Conservation (phyloP, 1,140 invertebrate genomes). For the Bradysia coprophila region DNA sequence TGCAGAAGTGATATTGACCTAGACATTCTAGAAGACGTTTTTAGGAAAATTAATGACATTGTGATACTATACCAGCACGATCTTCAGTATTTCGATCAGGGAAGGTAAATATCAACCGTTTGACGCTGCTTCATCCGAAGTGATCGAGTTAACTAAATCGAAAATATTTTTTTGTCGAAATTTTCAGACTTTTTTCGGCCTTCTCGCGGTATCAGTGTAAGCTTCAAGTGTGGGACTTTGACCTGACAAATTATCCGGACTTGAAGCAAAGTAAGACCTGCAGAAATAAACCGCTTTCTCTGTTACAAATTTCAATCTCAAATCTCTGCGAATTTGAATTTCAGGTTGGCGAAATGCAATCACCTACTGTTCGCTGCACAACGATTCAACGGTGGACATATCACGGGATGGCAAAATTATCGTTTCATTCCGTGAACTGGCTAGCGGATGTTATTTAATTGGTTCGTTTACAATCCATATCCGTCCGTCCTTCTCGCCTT, state of each 20-base stretch:
- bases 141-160: too few species aligned
- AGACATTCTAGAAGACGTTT: background rate
- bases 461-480: background rate
- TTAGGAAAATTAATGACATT: background rate
- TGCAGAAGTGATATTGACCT: background rate
- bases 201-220: too few species aligned
- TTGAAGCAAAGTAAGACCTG: too few species aligned
- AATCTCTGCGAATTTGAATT: too few species aligned
- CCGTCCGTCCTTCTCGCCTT: too few species aligned
- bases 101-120: too few species aligned
- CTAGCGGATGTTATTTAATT: background rate
- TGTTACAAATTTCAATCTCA: too few species aligned
- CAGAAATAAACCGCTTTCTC: too few species aligned
- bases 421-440: background rate
- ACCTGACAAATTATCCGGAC: background rate
- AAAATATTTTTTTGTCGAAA: too few species aligned
- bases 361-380: background rate
- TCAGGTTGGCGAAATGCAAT: background rate
- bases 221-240: background rate
- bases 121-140: too few species aligned
- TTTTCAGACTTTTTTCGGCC: too few species aligned
- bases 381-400: slow-evolving; percentile 1
- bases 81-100: too few species aligned
- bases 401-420: background rate
- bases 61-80: background rate